phyloP scores from a whole-genome alignment of 2,888 invertebrate species.

The Congeria kusceri region DNA sequence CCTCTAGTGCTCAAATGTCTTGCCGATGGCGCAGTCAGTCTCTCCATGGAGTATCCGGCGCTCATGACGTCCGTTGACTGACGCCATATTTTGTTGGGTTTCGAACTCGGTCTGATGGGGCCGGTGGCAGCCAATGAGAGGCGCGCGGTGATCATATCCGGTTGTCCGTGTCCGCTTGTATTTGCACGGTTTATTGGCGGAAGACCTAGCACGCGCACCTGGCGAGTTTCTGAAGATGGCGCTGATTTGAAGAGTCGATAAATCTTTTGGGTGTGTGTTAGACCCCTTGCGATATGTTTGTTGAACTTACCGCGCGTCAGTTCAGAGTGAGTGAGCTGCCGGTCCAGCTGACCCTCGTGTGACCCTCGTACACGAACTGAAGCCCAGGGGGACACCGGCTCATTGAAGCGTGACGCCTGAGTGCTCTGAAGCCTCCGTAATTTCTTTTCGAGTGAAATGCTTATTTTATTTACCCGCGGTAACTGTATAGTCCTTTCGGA shows the following conservation, averaged over 20 bases:
- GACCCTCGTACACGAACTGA: constrained; percentile 42
- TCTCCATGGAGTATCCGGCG: constrained; percentile 23
- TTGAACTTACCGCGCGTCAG: constrained; percentile 9
- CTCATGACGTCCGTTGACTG: constrained; percentile 59
- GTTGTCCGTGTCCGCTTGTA: neutral
- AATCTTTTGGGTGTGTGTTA: constrained; percentile 23
- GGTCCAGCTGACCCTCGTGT: constrained; percentile 35
- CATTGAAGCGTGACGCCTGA: constrained; percentile 67
- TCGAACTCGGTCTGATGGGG: constrained; percentile 64
- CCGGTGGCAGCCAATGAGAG: neutral
- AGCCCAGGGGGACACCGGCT: constrained; percentile 71
- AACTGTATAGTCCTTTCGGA: neutral
- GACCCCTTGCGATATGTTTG: constrained; percentile 10
- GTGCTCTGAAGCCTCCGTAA: constrained; percentile 29
- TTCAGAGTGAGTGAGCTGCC: constrained; percentile 38
- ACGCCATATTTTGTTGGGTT: constrained; percentile 64
- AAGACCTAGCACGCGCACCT: constrained; percentile 40
- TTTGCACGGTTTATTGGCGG: constrained; percentile 48
- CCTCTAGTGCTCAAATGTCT: neutral
- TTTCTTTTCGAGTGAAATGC: constrained; percentile 62
- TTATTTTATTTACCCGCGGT: constrained; percentile 60
- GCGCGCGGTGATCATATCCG: constrained; percentile 7
- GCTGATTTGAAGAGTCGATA: constrained; percentile 38
- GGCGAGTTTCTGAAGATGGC: constrained; percentile 39
- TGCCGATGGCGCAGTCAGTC: neutral